phyloP scores from a whole-genome alignment of 2,797 vertebrate genomes.

The Falco novaeseelandiae region DNA sequence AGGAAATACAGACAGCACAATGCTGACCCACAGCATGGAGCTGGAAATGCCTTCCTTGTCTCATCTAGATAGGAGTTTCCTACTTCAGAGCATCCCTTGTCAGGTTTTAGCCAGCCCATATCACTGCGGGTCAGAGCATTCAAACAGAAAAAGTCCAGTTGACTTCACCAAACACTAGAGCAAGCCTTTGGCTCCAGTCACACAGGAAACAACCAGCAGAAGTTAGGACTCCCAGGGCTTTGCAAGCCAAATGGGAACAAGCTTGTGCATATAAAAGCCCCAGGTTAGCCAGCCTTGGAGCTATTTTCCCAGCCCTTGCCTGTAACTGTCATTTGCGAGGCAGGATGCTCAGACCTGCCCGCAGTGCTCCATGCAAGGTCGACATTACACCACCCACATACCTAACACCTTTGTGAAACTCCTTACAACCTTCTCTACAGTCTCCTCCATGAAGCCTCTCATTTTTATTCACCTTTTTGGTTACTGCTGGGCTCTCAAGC shows the following conservation, averaged over 20 bases:
- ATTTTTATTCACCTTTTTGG: background rate
- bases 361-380: background rate
- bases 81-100: constrained; percentile 1
- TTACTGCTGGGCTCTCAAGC: background rate
- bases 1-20: background rate
- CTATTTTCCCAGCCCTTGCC: background rate
- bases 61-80: background rate
- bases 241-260: background rate
- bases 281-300: background rate
- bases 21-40: background rate
- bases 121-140: background rate
- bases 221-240: background rate
- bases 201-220: background rate
- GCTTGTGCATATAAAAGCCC: background rate
- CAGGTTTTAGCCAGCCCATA: background rate
- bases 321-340: background rate
- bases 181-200: background rate
- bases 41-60: background rate
- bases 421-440: background rate
- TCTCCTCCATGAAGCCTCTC: background rate
- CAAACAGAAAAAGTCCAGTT: background rate
- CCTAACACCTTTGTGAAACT: background rate
- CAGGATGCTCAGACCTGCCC: background rate
- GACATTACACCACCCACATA: background rate
- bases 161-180: background rate